Conservation (phyloP, 1,140 invertebrate species). For the Lineus longissimus region DNA sequence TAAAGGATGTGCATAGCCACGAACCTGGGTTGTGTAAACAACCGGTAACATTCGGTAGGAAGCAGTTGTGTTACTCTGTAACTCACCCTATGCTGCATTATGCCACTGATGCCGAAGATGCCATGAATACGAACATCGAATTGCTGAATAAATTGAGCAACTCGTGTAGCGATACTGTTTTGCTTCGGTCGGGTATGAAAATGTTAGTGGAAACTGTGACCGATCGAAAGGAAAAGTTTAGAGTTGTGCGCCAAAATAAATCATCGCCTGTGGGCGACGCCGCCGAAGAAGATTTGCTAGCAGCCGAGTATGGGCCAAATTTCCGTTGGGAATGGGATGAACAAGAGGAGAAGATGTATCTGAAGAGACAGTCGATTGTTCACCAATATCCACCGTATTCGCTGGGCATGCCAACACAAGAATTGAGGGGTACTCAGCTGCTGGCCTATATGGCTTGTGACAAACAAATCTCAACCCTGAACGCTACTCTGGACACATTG, state of each 20-base stretch:
- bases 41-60: neutral
- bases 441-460: conserved; percentile 4
- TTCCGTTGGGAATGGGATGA: conserved; percentile 8
- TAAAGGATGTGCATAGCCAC: conserved; percentile 4
- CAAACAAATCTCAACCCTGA: neutral
- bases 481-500: neutral
- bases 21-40: conserved; percentile 4
- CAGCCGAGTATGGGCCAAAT: neutral
- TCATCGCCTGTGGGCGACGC: neutral
- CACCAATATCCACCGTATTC: conserved; percentile 4
- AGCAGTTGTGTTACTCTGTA: neutral
- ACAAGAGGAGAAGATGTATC: neutral
- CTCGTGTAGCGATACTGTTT: conserved; percentile 5
- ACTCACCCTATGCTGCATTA: conserved; percentile 1
- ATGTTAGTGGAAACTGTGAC: neutral
- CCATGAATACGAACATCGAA: neutral
- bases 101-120: neutral
- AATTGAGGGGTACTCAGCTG: conserved; percentile 1
- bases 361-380: conserved; percentile 3
- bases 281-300: neutral
- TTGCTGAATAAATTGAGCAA: conserved; percentile 6
- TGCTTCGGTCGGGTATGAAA: neutral
- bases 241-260: neutral
- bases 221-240: neutral
- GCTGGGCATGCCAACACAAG: conserved; percentile 2